These are phyloP conservation scores for Meloidogyne hapla DNA, from an alignment of 1,140 invertebrate species.

Conservation along the genomic window DNA sequence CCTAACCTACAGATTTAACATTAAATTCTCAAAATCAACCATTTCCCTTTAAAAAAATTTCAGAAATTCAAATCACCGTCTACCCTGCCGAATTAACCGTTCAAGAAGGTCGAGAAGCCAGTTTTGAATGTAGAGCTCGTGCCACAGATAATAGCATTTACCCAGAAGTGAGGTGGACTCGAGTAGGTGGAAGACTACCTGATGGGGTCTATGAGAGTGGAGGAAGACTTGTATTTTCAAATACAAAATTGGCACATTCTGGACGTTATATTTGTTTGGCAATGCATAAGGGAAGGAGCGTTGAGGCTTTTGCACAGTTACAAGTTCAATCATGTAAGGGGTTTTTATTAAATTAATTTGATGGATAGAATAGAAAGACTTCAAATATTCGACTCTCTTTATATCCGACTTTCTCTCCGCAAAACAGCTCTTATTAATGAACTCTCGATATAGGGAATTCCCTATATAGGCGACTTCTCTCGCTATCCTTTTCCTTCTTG, in stretches of 20 bases:
- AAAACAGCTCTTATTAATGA: too few relatives aligned
- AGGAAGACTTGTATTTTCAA: constrained; percentile 50
- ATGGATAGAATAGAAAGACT: neutral
- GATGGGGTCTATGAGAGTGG: constrained; percentile 47
- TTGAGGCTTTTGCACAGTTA: constrained; percentile 57
- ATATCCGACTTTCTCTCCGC: too few relatives aligned
- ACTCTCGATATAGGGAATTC: too few relatives aligned
- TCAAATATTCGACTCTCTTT: too few relatives aligned
- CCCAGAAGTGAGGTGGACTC: constrained; percentile 56
- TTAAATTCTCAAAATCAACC: too few relatives aligned
- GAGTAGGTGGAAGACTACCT: constrained; percentile 59
- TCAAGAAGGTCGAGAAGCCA: constrained; percentile 59
- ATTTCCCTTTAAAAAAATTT: constrained; percentile 15
- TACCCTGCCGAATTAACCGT: constrained; percentile 59
- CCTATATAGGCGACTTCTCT: too few relatives aligned
- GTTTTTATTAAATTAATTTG: neutral
- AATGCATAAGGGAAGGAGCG: constrained; percentile 54
- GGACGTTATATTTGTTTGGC: constrained; percentile 62
- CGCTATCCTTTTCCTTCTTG: too few relatives aligned
- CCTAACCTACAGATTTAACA: too few relatives aligned
- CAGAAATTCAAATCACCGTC: constrained; percentile 62
- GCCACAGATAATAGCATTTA: constrained; percentile 54
- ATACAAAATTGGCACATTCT: constrained; percentile 27
- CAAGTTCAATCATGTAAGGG: constrained; percentile 52
- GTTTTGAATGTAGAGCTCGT: constrained; percentile 61